Conservation (phyloP, 1,140 invertebrate species). For the Mycetomoellerius zeteki region DNA sequence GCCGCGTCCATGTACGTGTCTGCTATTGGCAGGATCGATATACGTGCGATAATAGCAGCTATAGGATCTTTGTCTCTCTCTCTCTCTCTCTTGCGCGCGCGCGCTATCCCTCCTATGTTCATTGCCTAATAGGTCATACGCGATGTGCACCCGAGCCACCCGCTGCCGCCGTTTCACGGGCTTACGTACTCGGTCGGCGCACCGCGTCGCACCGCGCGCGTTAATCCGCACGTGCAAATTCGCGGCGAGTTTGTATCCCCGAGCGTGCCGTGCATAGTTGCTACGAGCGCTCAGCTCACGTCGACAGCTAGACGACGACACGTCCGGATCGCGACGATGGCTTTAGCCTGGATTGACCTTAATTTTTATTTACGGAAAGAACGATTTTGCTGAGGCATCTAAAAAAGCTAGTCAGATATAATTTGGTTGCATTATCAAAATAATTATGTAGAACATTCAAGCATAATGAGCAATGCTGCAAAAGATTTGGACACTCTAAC, state of each 20-base stretch:
- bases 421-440: too few species aligned
- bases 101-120: conserved; percentile 64
- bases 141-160: conserved; percentile 49
- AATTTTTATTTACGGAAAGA: neutral
- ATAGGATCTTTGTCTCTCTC: conserved; percentile 64
- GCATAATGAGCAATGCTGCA: too few species aligned
- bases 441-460: too few species aligned
- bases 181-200: conserved; percentile 25
- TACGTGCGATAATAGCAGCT: conserved; percentile 75
- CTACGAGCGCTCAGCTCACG: neutral
- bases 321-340: conserved; percentile 2
- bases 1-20: conserved; percentile 67
- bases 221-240: conserved; percentile 59
- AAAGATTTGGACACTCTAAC: too few species aligned
- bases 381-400: too few species aligned
- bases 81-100: neutral
- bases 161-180: conserved; percentile 26
- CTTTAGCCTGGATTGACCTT: conserved; percentile 8
- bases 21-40: conserved; percentile 78
- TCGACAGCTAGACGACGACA: conserved; percentile 14
- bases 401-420: too few species aligned
- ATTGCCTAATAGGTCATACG: conserved; percentile 76
- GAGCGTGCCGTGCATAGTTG: conserved; percentile 46
- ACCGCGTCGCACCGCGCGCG: conserved; percentile 19
- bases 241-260: conserved; percentile 53